These are phyloP conservation scores for Prolemur simus DNA, from an alignment of 2,113 vertebrate species.

Conservation along the genomic window DNA sequence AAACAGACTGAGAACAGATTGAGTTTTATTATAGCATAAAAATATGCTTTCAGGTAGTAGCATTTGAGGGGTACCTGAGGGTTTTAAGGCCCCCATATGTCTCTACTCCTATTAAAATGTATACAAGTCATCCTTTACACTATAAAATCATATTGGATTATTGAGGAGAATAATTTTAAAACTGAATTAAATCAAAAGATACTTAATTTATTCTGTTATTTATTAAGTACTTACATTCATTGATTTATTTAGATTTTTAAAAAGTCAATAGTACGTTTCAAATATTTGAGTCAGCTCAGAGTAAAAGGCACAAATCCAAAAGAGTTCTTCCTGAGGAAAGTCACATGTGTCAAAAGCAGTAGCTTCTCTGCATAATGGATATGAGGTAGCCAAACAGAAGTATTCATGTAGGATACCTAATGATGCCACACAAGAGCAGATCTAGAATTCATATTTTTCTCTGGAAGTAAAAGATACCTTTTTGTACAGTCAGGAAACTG, in stretches of 20 bases:
- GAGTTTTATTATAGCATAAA: not conserved
- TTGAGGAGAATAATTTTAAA: slow-evolving; percentile 5
- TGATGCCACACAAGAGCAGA: not conserved
- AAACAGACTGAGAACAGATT: not conserved
- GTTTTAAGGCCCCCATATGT: not conserved
- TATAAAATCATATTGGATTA: not conserved
- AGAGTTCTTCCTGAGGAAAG: not conserved
- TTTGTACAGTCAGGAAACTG: not conserved
- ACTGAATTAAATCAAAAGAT: not conserved
- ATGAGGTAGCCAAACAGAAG: not conserved
- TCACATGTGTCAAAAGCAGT: not conserved
- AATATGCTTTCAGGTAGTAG: not conserved
- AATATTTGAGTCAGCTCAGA: not conserved
- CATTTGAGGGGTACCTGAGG: not conserved
- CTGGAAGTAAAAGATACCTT: not conserved
- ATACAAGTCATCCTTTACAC: not conserved
- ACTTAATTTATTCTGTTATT: not conserved
- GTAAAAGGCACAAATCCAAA: not conserved
- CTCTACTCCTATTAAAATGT: not conserved
- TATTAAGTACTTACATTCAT: not conserved
- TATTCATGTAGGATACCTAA: not conserved
- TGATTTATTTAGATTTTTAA: not conserved
- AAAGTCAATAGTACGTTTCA: not conserved
- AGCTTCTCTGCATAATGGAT: not conserved
- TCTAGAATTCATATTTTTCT: not conserved